Conservation (phyloP, 2,888 invertebrate species). For the Tiphia femorata region DNA sequence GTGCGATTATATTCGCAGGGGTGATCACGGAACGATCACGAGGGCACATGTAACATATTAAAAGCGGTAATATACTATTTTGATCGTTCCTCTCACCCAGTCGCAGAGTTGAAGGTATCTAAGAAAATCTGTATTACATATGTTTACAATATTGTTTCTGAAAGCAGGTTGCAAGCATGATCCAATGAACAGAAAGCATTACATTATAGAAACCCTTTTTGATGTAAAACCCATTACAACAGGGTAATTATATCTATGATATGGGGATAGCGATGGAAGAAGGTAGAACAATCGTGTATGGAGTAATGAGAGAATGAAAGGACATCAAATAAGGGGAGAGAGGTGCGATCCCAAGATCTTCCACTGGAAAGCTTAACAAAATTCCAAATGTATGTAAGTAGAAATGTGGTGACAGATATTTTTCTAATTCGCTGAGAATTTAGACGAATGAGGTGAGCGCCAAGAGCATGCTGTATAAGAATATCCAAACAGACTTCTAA, state of each 20-base stretch:
- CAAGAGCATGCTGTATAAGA: conserved; percentile 46
- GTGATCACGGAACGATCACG: conserved; percentile 24
- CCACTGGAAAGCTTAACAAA: conserved; percentile 55
- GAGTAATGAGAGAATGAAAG: conserved; percentile 11
- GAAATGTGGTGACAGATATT: conserved; percentile 57
- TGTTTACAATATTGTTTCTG: conserved; percentile 29
- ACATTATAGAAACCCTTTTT: conserved; percentile 12
- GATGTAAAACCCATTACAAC: conserved; percentile 25
- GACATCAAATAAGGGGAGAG: conserved; percentile 4
- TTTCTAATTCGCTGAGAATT: conserved; percentile 60
- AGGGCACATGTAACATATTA: conserved; percentile 6
- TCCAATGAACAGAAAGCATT: conserved; percentile 3
- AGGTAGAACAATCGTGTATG: conserved; percentile 11
- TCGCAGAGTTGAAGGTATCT: not conserved
- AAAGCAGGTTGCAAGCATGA: conserved; percentile 8
- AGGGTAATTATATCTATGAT: conserved; percentile 15
- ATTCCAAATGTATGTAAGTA: conserved; percentile 55
- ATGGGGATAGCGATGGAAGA: conserved; percentile 19
- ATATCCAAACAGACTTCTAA: conserved; percentile 35
- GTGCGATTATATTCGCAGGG: conserved; percentile 22
- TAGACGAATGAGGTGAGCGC: conserved; percentile 47
- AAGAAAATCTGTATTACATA: conserved; percentile 21
- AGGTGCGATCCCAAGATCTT: conserved; percentile 48
- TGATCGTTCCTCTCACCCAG: conserved; percentile 38
- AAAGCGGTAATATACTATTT: conserved; percentile 18